Evolutionary conservation across 2,888 invertebrate species (phyloP).

Genomic region (Syrista parreyssii): DNA sequence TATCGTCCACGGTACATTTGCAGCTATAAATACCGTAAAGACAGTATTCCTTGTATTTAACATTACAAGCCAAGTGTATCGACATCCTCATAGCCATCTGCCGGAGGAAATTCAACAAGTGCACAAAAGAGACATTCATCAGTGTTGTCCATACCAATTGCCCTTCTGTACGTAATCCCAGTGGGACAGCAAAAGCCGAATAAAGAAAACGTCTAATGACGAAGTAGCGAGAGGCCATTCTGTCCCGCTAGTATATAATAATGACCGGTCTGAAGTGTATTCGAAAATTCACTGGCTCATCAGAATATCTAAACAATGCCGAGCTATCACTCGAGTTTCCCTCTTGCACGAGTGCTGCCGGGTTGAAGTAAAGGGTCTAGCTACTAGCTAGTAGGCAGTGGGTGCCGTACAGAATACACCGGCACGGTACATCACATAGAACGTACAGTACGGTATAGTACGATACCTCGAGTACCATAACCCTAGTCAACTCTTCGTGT

Average conservation of each 20-base stretch:
- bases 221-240: neutral
- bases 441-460: conserved; percentile 13
- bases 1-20: neutral
- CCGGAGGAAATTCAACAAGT: neutral
- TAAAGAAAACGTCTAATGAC: neutral
- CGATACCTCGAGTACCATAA: conserved; percentile 41
- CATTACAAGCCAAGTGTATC: neutral
- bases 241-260: conserved; percentile 11
- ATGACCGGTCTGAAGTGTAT: conserved; percentile 50
- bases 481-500: conserved; percentile 39
- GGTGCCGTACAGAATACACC: conserved; percentile 20
- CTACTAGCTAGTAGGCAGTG: conserved; percentile 16
- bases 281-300: conserved; percentile 58
- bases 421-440: conserved; percentile 8
- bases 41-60: neutral
- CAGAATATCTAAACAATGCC: conserved; percentile 51
- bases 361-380: conserved; percentile 32
- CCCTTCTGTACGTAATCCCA: neutral
- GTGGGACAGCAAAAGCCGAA: neutral
- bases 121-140: neutral
- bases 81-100: neutral
- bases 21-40: neutral
- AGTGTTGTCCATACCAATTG: neutral
- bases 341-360: conserved; percentile 8
- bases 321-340: conserved; percentile 21